These are phyloP conservation scores for Muscidifurax raptorellus DNA, from an alignment of 1,140 invertebrate genomes.

Conservation along the genomic window DNA sequence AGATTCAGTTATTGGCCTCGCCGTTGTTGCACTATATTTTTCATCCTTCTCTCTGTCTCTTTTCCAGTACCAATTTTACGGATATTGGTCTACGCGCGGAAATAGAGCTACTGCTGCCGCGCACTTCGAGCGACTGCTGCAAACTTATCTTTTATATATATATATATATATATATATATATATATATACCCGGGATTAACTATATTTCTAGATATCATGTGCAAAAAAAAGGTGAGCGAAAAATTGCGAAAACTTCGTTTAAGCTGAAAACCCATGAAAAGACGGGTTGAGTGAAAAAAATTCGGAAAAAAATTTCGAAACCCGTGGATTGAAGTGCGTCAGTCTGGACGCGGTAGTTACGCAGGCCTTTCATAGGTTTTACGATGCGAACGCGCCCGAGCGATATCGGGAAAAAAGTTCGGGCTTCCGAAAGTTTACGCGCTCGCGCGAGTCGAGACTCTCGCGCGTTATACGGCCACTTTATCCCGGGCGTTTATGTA, in stretches of 20 bases:
- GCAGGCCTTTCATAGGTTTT: background rate
- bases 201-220: background rate
- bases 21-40: background rate
- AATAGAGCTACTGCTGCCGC: background rate
- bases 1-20: background rate
- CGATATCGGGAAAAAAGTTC: background rate
- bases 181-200: background rate
- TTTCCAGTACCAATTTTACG: background rate
- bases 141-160: background rate
- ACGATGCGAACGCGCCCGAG: background rate
- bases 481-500: background rate
- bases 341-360: background rate
- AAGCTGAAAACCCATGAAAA: background rate
- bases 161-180: background rate
- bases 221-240: background rate
- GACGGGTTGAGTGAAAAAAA: background rate
- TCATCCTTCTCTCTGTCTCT: background rate
- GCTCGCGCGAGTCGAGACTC: too few species aligned
- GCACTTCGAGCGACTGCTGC: too few species aligned
- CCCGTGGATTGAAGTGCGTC: background rate
- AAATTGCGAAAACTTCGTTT: background rate
- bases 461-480: background rate
- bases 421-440: background rate
- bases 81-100: background rate
- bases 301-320: background rate